Evolutionary conservation across 1,140 invertebrate genomes (phyloP).

Genomic region (Andricus grossulariae): DNA sequence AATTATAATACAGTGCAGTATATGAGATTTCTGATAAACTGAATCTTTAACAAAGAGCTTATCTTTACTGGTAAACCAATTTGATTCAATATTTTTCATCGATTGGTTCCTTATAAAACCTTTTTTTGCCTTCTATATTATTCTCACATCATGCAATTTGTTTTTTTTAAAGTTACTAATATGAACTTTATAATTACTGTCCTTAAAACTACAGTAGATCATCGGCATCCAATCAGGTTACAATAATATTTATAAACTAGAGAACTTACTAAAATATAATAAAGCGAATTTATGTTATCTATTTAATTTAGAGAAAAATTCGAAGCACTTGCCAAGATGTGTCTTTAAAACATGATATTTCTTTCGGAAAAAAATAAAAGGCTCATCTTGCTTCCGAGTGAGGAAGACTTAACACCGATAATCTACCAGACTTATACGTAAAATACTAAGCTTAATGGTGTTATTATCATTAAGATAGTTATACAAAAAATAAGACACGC

Average conservation of each 20-base stretch:
- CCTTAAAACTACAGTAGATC: no score
- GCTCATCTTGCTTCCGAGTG: not conserved
- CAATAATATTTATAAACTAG: no score
- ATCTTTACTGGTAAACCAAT: slow-evolving; percentile 20
- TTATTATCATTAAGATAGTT: slow-evolving; percentile 16
- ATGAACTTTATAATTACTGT: no score
- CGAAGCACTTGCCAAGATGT: no score
- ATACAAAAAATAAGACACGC: slow-evolving; percentile 20
- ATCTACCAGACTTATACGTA: not conserved
- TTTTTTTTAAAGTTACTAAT: no score
- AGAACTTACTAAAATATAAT: no score
- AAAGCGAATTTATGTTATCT: no score
- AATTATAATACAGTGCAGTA: slow-evolving; percentile 39
- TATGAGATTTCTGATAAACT: slow-evolving; percentile 16
- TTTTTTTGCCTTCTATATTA: not conserved
- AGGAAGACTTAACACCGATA: not conserved
- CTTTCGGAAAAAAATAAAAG: not conserved
- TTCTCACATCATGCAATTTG: not conserved
- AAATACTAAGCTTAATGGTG: slow-evolving; percentile 25
- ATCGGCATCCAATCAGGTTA: no score
- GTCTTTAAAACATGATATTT: no score
- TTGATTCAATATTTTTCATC: not conserved
- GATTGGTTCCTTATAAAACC: not conserved
- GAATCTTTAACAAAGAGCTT: slow-evolving; percentile 8
- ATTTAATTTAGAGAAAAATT: no score